Conservation (phyloP, 2,888 invertebrate genomes). For the Andrena haemorrhoa region DNA sequence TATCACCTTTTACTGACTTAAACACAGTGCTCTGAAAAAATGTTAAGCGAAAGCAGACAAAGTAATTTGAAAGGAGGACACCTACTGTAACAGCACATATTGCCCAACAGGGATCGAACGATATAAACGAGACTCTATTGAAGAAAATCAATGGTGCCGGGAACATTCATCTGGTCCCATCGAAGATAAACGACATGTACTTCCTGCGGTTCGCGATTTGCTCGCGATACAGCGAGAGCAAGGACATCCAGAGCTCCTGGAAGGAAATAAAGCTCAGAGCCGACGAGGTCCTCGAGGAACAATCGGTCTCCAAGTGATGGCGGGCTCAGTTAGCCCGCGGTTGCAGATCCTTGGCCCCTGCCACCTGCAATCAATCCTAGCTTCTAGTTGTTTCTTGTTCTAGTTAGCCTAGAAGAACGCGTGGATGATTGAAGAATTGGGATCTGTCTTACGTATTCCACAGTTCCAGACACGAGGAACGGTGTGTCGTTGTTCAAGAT, state of each 20-base stretch:
- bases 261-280: conserved; percentile 92
- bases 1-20: too few relatives aligned
- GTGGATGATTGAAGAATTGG: background rate
- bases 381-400: conserved; percentile 38
- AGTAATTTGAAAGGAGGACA: background rate
- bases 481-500: background rate
- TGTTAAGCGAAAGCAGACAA: too few relatives aligned
- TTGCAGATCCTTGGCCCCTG: conserved; percentile 79
- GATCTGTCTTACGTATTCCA: conserved; percentile 23
- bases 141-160: conserved; percentile 95
- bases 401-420: conserved; percentile 15
- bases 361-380: conserved; percentile 83
- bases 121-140: conserved; percentile 92
- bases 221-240: conserved; percentile 92
- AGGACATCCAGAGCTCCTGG: conserved; percentile 95
- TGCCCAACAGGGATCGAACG: conserved; percentile 89
- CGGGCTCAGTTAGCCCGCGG: conserved; percentile 82
- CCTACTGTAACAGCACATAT: background rate
- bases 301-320: conserved; percentile 84
- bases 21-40: too few relatives aligned
- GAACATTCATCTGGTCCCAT: conserved; percentile 96
- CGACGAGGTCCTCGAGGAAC: conserved; percentile 87
- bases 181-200: conserved; percentile 93
- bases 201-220: conserved; percentile 96
- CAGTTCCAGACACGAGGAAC: background rate